These are phyloP conservation scores for Pomatostomus ruficeps DNA, from an alignment of 2,113 vertebrate species.

Conservation along the genomic window DNA sequence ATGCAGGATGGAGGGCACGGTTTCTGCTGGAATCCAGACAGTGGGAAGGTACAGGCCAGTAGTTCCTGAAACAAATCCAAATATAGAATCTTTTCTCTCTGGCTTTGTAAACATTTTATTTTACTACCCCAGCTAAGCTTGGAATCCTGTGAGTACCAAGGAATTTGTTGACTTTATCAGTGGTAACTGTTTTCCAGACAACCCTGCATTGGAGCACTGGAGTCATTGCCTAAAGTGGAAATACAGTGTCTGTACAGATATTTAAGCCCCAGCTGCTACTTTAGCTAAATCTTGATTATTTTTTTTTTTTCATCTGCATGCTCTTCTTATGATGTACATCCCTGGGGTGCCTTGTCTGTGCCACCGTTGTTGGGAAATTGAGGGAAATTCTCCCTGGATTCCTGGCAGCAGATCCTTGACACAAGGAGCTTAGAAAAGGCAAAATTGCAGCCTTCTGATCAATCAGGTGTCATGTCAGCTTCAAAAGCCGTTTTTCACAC, in stretches of 20 bases:
- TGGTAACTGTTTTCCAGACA: background rate
- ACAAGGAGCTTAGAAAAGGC: background rate
- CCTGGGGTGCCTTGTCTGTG: background rate
- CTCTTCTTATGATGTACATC: background rate
- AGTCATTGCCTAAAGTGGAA: slow-evolving; percentile 28
- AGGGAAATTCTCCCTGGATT: background rate
- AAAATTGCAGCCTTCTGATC: background rate
- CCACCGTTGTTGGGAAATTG: background rate
- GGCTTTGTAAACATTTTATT: background rate
- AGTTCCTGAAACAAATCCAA: slow-evolving; percentile 10
- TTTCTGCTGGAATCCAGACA: background rate
- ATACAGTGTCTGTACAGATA: background rate
- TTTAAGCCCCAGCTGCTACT: background rate
- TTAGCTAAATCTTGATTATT: background rate
- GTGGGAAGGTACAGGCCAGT: background rate
- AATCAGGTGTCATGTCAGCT: background rate
- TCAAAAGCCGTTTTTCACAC: background rate
- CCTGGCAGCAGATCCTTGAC: background rate
- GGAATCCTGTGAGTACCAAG: background rate
- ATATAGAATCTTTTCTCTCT: background rate
- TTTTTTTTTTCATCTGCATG: background rate
- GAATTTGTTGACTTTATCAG: background rate
- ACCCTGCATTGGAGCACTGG: background rate
- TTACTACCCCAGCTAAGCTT: background rate
- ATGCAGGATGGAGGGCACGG: background rate